Evolutionary conservation across 1,140 invertebrate genomes (phyloP).

Genomic region (Halictus rubicundus): DNA sequence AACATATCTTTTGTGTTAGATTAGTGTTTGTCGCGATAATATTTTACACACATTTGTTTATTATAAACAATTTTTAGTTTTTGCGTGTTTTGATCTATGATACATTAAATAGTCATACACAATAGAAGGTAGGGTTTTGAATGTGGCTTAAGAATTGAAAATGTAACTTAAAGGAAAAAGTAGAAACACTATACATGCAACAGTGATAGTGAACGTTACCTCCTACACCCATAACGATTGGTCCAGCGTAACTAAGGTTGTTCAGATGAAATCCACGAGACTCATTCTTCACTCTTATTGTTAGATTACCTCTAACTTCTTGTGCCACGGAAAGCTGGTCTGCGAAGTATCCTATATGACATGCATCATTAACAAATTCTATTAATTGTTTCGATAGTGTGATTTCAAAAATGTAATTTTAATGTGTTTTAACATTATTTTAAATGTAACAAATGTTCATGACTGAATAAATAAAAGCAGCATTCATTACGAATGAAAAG

Average conservation of each 20-base stretch:
- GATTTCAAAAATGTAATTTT: background rate
- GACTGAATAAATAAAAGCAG: background rate
- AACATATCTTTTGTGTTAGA: background rate
- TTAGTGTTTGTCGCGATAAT: background rate
- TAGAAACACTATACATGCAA: background rate
- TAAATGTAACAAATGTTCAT: background rate
- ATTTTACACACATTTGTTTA: background rate
- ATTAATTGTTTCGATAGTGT: background rate
- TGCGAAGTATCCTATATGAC: slow-evolving; percentile 87
- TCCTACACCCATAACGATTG: slow-evolving; percentile 96
- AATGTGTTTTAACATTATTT: no score
- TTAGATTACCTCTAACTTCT: slow-evolving; percentile 88
- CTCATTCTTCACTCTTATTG: slow-evolving; percentile 89
- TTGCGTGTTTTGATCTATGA: background rate
- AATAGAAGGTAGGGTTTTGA: background rate
- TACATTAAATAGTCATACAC: background rate
- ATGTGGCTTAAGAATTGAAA: background rate
- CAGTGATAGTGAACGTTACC: slow-evolving; percentile 80
- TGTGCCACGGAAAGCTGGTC: slow-evolving; percentile 89
- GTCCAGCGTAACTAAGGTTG: slow-evolving; percentile 94
- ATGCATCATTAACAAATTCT: background rate
- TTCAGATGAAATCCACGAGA: slow-evolving; percentile 91
- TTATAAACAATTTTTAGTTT: background rate
- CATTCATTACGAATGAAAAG: background rate
- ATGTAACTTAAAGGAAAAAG: background rate